Percentiles rank a stretch among this genome's conserved stretches.
phyloP scores from a whole-genome alignment of 2,888 invertebrate genomes.

The Norana najaformis region DNA sequence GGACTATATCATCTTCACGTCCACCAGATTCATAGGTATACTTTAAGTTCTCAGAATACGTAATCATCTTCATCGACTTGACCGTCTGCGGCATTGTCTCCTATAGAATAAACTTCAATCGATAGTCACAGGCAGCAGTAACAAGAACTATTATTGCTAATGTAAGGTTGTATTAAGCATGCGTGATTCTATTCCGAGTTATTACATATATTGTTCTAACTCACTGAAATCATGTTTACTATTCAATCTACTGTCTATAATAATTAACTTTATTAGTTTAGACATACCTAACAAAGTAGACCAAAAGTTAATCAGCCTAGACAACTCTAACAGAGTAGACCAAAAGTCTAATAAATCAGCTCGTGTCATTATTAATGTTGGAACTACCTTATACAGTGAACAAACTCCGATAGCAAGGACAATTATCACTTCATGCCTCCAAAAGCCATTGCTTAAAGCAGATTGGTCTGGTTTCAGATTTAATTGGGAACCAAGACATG shows the following conservation, averaged over 20 bases:
- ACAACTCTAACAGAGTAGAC: no score
- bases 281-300: no score
- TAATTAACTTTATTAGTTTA: background rate
- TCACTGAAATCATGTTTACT: background rate
- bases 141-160: no score
- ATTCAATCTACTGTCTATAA: background rate
- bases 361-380: background rate
- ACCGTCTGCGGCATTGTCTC: background rate
- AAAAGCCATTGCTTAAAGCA: background rate
- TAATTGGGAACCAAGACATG: conserved; percentile 13
- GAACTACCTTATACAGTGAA: background rate
- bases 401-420: background rate
- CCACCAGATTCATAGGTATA: background rate
- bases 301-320: no score
- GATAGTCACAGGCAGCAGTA: background rate
- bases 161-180: no score
- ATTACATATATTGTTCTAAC: background rate
- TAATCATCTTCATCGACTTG: background rate
- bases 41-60: background rate
- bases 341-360: no score
- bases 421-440: background rate
- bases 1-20: background rate
- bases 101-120: background rate
- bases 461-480: background rate
- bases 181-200: no score